Evolutionary conservation across 2,888 invertebrate species (phyloP).

Genomic region (Callyntrura sp.): DNA sequence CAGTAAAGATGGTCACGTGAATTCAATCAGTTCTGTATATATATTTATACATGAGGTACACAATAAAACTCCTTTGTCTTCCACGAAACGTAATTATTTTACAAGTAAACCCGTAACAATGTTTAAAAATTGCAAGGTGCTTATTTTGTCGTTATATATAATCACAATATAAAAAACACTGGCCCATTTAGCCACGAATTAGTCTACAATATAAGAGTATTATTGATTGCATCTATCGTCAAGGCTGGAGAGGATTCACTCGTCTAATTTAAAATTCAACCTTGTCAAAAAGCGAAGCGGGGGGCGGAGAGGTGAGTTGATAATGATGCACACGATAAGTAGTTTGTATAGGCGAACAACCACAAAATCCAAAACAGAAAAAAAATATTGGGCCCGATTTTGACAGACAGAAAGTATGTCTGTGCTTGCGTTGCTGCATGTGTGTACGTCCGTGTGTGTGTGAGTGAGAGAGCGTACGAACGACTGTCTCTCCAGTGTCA

Average conservation of each 20-base stretch:
- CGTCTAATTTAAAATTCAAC: slow-evolving; percentile 51
- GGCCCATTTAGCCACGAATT: slow-evolving; percentile 10
- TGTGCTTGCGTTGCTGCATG: neutral
- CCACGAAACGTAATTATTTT: neutral
- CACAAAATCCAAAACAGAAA: slow-evolving; percentile 34
- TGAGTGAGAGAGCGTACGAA: slow-evolving; percentile 13
- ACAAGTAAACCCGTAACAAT: slow-evolving; percentile 32
- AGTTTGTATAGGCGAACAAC: neutral
- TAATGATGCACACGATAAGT: neutral
- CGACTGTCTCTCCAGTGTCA: slow-evolving; percentile 54
- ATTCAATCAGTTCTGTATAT: slow-evolving; percentile 7
- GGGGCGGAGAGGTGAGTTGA: neutral
- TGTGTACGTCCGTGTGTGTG: slow-evolving; percentile 13
- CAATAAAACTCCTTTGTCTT: neutral
- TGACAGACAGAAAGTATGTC: neutral
- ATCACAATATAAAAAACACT: neutral
- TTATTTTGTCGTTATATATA: neutral
- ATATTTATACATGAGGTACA: no score
- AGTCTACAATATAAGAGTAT: neutral
- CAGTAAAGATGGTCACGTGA: neutral
- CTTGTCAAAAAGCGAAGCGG: slow-evolving; percentile 11
- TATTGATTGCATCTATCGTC: neutral
- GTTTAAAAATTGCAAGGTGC: neutral
- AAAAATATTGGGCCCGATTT: neutral
- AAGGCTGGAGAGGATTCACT: neutral